Percentiles rank a stretch among this genome's conserved stretches.
phyloP scores from a whole-genome alignment of 2,888 invertebrate species.

The Uloborus plumipes region DNA sequence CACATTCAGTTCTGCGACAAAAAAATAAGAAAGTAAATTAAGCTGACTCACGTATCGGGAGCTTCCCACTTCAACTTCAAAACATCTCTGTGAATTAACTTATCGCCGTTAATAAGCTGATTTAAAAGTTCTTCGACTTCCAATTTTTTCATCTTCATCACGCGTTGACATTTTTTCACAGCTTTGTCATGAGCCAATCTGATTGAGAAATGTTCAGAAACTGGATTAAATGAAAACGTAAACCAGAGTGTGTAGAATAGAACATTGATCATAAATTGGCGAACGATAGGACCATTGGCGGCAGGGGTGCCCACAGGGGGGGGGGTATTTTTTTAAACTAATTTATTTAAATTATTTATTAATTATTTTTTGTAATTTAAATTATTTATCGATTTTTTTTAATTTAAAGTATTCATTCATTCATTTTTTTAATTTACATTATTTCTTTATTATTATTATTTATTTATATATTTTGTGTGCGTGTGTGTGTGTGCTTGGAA shows the following conservation, averaged over 20 bases:
- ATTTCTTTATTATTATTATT: too few relatives aligned
- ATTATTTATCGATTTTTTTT: too few relatives aligned
- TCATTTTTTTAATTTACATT: too few relatives aligned
- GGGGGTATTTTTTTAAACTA: too few relatives aligned
- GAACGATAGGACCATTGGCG: too few relatives aligned
- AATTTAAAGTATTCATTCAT: too few relatives aligned
- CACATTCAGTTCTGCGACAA: not conserved
- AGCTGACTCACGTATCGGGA: slow-evolving; percentile 14
- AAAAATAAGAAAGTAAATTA: not conserved
- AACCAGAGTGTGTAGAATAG: not conserved
- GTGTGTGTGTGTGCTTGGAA: too few relatives aligned
- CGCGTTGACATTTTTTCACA: slow-evolving; percentile 10
- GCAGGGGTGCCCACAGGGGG: too few relatives aligned
- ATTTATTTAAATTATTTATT: too few relatives aligned
- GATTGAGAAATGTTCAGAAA: not conserved
- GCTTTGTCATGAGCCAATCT: slow-evolving; percentile 15
- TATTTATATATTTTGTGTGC: too few relatives aligned
- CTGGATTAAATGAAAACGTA: not conserved
- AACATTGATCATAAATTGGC: too few relatives aligned
- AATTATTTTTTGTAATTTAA: too few relatives aligned
- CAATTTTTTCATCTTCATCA: slow-evolving; percentile 20
- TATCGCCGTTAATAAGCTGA: slow-evolving; percentile 27
- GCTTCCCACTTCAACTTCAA: slow-evolving; percentile 16
- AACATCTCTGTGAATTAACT: slow-evolving; percentile 28
- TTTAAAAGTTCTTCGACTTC: slow-evolving; percentile 27